Conservation (phyloP, 2,113 vertebrate genomes). For the Empidonax traillii region DNA sequence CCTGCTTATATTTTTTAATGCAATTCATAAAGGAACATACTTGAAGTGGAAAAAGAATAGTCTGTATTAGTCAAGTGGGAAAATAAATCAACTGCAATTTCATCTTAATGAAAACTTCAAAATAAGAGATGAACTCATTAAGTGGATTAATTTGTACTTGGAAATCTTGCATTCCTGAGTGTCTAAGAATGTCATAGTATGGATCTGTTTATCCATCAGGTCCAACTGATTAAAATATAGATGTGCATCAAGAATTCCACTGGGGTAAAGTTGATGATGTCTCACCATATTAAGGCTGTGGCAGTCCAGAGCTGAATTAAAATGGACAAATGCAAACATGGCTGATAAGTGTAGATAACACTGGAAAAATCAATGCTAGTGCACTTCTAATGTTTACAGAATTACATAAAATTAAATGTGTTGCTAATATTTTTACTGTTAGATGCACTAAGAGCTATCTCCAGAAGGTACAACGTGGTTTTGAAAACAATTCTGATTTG, state of each 20-base stretch:
- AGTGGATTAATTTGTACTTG: not conserved
- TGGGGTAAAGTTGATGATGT: not conserved
- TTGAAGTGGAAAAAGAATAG: not conserved
- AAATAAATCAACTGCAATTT: slow-evolving; percentile 16
- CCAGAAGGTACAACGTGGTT: not conserved
- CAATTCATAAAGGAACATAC: not conserved
- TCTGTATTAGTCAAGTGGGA: not conserved
- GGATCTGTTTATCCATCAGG: not conserved
- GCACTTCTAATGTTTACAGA: not conserved
- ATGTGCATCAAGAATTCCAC: not conserved
- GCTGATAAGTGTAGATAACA: not conserved
- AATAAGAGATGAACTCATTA: not conserved
- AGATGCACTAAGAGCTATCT: not conserved
- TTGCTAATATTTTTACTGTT: slow-evolving; percentile 2
- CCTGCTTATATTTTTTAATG: not conserved
- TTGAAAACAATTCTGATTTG: slow-evolving; percentile 9
- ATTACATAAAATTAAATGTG: not conserved
- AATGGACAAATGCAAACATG: not conserved
- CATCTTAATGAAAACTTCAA: not conserved
- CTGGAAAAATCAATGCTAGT: not conserved
- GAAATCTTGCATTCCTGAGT: not conserved
- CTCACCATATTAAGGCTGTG: not conserved
- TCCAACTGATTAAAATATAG: slow-evolving; percentile 3
- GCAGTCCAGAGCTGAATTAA: not conserved
- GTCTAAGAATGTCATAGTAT: not conserved